Evolutionary conservation across 2,113 vertebrate genomes (phyloP).

Genomic region (Danio rerio): DNA sequence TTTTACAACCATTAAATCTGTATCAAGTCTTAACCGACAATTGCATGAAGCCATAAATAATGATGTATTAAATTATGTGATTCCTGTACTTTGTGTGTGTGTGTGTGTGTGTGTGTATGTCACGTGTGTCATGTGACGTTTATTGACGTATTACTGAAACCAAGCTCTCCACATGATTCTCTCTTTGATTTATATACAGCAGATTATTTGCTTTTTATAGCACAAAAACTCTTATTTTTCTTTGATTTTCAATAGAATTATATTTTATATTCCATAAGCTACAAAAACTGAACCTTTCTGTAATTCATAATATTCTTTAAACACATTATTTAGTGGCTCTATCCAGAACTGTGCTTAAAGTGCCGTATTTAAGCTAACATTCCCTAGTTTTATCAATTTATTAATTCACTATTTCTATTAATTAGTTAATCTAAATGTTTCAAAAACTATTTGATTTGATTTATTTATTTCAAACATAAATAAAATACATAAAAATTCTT

Average conservation of each 20-base stretch:
- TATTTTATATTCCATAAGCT: too few species aligned
- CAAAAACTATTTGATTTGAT: too few species aligned
- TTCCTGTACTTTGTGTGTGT: not conserved
- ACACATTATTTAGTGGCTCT: too few species aligned
- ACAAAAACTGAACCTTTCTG: too few species aligned
- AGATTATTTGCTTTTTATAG: not conserved
- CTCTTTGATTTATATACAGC: not conserved
- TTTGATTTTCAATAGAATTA: not conserved
- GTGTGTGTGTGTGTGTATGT: not conserved
- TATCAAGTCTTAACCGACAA: conserved; percentile 15
- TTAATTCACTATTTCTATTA: too few species aligned
- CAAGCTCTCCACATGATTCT: not conserved
- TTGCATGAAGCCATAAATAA: conserved; percentile 12
- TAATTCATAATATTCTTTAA: too few species aligned
- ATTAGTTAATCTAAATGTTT: too few species aligned
- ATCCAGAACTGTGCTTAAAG: too few species aligned
- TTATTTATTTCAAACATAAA: too few species aligned
- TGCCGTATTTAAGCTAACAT: too few species aligned
- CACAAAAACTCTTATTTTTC: not conserved
- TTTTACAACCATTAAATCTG: conserved; percentile 9
- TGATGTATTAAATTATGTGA: conserved; percentile 25
- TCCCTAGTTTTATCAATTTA: too few species aligned
- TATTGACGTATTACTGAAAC: not conserved
- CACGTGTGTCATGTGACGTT: not conserved
- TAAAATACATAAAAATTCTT: too few species aligned